Base-by-base conservation (phyloP, 1,140 invertebrate genomes). In the Dufourea novaeangliae region DNA sequence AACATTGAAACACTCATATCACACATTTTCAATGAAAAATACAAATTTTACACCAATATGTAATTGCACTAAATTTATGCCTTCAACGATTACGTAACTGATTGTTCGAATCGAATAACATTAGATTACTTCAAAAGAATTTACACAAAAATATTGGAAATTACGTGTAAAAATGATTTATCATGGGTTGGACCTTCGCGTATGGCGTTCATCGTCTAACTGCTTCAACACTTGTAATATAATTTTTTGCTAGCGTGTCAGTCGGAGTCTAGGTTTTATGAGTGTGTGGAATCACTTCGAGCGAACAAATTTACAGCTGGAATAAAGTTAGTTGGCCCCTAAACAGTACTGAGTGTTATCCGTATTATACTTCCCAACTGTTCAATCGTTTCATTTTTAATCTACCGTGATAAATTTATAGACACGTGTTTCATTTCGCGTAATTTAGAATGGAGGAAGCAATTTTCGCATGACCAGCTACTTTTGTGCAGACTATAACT, bases 181-280 rank as follows among this genome's bases (percentile, higher is more conserved):
- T 7, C 0, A n/a, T 34, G 46, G 5, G 17, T 50, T 64, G 63
- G 2, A 27, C 14, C 2, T 39, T 11, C 59, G 8, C 27, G 29
- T 29, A 20, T 57, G 32, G 27, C 22, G 32, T 73, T 0, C 8
- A n/a, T 2, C 22, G 17, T 46, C 7, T 22, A 34, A 71, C 57
- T 71, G 27, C 22, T 25, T 29, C 44, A 39, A 2, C n/a, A n/a
- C n/a, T n/a, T 17, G 20, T 12, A 7, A 3, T 14, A 32, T 22
- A 25, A 57, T 11, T 75, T 74, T 67, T 68, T 57, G 25, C 37
- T 59, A 27, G 27, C 11, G 52, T 27, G 54, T 66, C 63, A 34
- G 41, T 20, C 10, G 32, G n/a, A 22, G 27, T 57, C 3, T 34
- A 34, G n/a, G 39, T 44, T 57, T 12, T 44, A n/a, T 22, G 25